Percentiles rank a stretch among this genome's conserved stretches.
Evolutionary conservation across 2,888 invertebrate genomes (phyloP).

Genomic region (Caradrina clavipalpis): DNA sequence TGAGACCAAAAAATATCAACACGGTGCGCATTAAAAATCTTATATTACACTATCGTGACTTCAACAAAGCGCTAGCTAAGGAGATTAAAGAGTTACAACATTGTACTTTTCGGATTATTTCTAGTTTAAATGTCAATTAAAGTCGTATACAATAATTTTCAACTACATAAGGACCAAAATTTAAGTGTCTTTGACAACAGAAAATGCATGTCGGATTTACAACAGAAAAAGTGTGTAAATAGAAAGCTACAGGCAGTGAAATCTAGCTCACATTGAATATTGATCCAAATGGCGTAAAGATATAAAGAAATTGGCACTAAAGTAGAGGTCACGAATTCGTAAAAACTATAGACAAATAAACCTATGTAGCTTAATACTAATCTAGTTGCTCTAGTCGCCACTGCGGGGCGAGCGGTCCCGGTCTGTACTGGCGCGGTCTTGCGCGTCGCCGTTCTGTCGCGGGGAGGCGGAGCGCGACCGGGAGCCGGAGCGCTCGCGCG

Average conservation of each 20-base stretch:
- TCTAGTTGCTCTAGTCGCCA: conserved; percentile 76
- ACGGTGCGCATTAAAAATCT: conserved; percentile 67
- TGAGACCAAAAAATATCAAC: conserved; percentile 63
- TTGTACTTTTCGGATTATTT: conserved; percentile 56
- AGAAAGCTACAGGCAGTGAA: conserved; percentile 11
- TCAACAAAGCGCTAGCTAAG: conserved; percentile 43
- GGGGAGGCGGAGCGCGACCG: conserved; percentile 81
- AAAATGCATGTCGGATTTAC: conserved; percentile 8
- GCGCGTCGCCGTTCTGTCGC: conserved; percentile 82
- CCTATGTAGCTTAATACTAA: conserved; percentile 57
- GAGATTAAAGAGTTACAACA: conserved; percentile 10
- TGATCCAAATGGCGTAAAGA: conserved; percentile 32
- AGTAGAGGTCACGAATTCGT: conserved; percentile 71
- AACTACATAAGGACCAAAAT: not conserved
- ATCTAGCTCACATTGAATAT: conserved; percentile 33
- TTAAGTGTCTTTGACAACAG: not conserved
- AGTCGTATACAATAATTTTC: conserved; percentile 31
- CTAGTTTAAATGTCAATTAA: conserved; percentile 33
- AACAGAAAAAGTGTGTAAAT: conserved; percentile 6
- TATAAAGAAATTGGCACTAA: conserved; percentile 40
- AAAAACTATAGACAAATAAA: conserved; percentile 64
- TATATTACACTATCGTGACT: conserved; percentile 69
- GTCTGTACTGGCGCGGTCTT: conserved; percentile 79
- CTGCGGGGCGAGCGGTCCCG: conserved; percentile 87
- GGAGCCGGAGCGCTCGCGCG: conserved; percentile 77